Percentiles rank a stretch among this genome's conserved stretches.
phyloP scores from a whole-genome alignment of 2,113 vertebrate species.

The Plecturocebus donacophilus region DNA sequence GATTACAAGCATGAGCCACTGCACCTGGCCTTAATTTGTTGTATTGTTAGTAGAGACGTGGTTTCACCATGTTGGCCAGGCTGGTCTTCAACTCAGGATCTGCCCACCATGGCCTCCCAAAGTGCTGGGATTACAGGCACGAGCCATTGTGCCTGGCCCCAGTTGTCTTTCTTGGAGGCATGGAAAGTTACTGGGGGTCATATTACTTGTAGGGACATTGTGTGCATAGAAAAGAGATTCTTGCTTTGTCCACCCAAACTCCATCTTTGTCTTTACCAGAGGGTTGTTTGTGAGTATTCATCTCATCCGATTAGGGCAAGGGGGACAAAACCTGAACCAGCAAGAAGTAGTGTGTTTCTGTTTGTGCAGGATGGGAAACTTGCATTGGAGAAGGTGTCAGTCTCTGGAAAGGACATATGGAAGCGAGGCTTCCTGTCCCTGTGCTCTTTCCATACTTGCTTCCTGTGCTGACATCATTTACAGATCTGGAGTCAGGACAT shows the following conservation, averaged over 20 bases:
- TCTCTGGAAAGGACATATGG: not conserved
- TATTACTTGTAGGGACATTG: not conserved
- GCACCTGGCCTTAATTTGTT: no score
- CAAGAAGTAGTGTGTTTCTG: not conserved
- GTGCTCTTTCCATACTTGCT: not conserved
- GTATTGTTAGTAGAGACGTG: no score
- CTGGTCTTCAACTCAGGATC: no score
- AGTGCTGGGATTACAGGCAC: no score
- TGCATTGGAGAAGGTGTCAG: not conserved
- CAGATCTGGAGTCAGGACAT: not conserved
- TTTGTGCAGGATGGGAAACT: not conserved
- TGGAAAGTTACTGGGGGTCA: not conserved
- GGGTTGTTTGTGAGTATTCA: not conserved
- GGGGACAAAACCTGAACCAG: not conserved
- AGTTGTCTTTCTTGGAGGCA: not conserved
- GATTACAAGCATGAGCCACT: no score
- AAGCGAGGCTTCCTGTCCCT: not conserved
- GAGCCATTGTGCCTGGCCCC: no score
- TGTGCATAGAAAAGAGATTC: not conserved
- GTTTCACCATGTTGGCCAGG: no score
- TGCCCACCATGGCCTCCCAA: no score
- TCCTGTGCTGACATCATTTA: not conserved
- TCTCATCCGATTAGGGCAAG: not conserved
- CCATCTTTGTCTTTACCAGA: constrained; percentile 22
- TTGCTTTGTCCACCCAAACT: not conserved